A percentile compares a stretch with the other conserved stretches of the same genome.
These are phyloP conservation scores for Muscicapa adusta DNA, from an alignment of 2,113 vertebrate genomes.

Conservation along the genomic window DNA sequence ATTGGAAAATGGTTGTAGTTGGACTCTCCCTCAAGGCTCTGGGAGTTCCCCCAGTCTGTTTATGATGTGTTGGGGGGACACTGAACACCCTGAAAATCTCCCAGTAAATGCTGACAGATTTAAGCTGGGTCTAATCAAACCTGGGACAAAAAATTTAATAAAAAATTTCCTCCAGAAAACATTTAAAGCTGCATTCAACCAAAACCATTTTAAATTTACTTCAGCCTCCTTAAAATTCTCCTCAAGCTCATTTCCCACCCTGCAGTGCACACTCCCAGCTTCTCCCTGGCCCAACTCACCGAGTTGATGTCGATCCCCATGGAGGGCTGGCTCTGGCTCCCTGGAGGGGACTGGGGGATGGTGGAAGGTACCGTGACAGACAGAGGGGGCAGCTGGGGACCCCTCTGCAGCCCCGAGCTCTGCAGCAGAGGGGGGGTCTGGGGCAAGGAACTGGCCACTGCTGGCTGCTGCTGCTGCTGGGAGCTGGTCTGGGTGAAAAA, in stretches of 20 bases:
- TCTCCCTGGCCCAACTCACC: constrained; percentile 69
- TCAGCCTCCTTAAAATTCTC: accelerated
- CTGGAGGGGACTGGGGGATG: constrained; percentile 83
- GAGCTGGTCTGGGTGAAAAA: constrained; percentile 87
- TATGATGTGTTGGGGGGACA: accelerated
- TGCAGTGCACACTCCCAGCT: accelerated
- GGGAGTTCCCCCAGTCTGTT: not conserved
- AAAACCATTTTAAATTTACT: accelerated
- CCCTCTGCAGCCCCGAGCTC: constrained; percentile 77
- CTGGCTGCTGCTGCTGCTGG: constrained; percentile 78
- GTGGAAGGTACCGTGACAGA: constrained; percentile 79
- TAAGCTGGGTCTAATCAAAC: not conserved
- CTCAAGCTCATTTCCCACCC: accelerated
- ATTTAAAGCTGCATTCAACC: not conserved
- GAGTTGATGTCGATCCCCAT: constrained; percentile 88
- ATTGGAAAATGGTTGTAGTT: not conserved
- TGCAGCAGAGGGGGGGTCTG: constrained; percentile 75
- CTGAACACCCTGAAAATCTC: not conserved
- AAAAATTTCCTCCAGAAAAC: not conserved
- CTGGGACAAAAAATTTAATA: accelerated
- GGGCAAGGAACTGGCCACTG: constrained; percentile 82
- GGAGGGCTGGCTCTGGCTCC: constrained; percentile 81
- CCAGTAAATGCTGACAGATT: accelerated
- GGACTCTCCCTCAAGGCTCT: not conserved
- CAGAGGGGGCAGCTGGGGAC: constrained; percentile 82